Evolutionary conservation across 2,888 invertebrate genomes (phyloP).

Genomic region (Incurvaria masculella): DNA sequence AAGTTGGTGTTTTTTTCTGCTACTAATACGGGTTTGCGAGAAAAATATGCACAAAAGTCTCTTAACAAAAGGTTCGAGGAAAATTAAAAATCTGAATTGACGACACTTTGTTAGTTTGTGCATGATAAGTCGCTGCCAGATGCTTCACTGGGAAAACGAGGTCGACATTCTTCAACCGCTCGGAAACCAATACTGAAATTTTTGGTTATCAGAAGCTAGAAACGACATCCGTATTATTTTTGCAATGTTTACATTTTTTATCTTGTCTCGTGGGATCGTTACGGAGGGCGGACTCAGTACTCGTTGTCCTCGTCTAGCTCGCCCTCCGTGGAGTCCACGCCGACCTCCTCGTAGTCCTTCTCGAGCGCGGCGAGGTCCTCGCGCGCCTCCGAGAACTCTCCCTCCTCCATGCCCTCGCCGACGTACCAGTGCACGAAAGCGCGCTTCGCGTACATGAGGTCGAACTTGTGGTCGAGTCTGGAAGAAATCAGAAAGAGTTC

Average conservation of each 20-base stretch:
- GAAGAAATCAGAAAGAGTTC: conserved; percentile 18
- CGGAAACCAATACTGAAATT: too few species aligned
- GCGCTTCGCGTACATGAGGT: conserved; percentile 93
- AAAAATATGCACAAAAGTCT: too few species aligned
- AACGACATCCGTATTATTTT: too few species aligned
- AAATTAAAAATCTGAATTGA: too few species aligned
- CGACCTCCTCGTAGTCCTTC: conserved; percentile 78
- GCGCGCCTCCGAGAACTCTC: conserved; percentile 83
- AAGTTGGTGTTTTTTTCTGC: too few species aligned
- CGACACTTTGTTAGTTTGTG: too few species aligned
- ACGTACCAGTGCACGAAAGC: conserved; percentile 97
- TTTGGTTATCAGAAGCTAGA: too few species aligned
- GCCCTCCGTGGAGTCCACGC: conserved; percentile 70
- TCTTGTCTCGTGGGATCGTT: background rate
- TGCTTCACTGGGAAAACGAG: too few species aligned
- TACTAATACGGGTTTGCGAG: too few species aligned
- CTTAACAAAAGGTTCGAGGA: too few species aligned
- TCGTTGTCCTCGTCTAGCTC: conserved; percentile 68
- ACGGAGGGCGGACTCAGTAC: conserved; percentile 39
- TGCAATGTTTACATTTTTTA: background rate
- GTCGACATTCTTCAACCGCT: too few species aligned
- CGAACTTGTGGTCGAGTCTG: conserved; percentile 90
- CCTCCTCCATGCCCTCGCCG: conserved; percentile 85
- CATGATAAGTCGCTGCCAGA: too few species aligned
- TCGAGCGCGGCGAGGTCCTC: conserved; percentile 81